Evolutionary conservation across 2,113 vertebrate genomes (phyloP), one percentile per base, ranked within the genome.

Genomic region (Peromyscus polionotus): DNA sequence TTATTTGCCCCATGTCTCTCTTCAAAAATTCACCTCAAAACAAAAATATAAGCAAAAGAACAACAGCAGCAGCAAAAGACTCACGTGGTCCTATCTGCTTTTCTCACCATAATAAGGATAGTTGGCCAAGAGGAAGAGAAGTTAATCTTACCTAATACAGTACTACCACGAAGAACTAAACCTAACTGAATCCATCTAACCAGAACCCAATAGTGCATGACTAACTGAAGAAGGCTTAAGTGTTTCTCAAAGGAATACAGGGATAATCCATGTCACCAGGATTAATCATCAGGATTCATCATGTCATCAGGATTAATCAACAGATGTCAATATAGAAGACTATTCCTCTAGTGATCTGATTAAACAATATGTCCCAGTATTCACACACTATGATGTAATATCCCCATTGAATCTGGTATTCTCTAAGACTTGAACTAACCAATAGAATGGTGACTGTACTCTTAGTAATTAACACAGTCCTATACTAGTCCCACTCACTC

Each of bases 241-340:
- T 42, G 51, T 93, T 51, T 95, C 42, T 92, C 4, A 54, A 42
- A 90, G 19, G 59, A 83, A 76, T 57, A 51, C 5, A 84, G 85
- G 86, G n/a, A 45, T 3, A 87, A 1, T 59, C 6, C 20, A 70
- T 28, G 14, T 24, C 7, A 88, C 70, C 51, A 90, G 63, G 83
- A 92, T 96, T 31, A 65, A 65, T 65, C 28, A 65, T 65, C 63
- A 12, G 26, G 10, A 11, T 65, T 65, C 45, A 48, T 8, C 20
- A 70, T 28, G 12, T 24, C 7, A 90, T 75, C 45, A 90, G 63
- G 83, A 92, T 96, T 31, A 95, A 54, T 87, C 42, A 70, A 39
- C 28, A 84, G 59, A 70, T 36, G 24, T 13, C 90, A 81, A 79
- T 22, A 16, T 22, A 92, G 51, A 20, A 72, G 28, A 77, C 72